Conservation (phyloP, 2,888 invertebrate genomes). For the Cataglyphis albicans region DNA sequence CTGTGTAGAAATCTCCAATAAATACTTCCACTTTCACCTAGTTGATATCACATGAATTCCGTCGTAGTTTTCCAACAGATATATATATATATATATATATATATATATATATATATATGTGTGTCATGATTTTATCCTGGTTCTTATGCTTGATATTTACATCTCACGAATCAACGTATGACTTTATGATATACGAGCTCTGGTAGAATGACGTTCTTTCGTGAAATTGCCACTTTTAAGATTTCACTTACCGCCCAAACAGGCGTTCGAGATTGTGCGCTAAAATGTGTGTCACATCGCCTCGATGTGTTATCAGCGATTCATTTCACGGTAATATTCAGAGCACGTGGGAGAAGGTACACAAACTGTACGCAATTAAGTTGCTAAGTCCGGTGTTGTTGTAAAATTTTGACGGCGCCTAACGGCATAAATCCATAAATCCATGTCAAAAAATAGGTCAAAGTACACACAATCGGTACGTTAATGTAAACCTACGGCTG, state of each 20-base stretch:
- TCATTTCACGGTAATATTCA: constrained; percentile 60
- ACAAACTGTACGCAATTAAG: constrained; percentile 67
- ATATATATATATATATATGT: too few relatives aligned
- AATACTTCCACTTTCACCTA: constrained; percentile 45
- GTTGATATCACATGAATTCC: constrained; percentile 37
- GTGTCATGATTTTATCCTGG: constrained; percentile 15
- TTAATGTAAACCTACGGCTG: constrained; percentile 29
- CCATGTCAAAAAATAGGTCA: constrained; percentile 50
- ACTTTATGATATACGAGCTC: neutral
- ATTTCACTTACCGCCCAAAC: constrained; percentile 32
- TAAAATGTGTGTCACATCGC: constrained; percentile 64
- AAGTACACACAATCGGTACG: constrained; percentile 42
- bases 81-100: neutral
- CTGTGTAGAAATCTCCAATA: constrained; percentile 9
- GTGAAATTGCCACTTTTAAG: constrained; percentile 33
- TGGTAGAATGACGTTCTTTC: constrained; percentile 20
- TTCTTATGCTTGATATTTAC: constrained; percentile 28
- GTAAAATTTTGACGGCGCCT: constrained; percentile 39
- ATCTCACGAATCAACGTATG: constrained; percentile 12
- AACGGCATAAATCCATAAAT: constrained; percentile 50
- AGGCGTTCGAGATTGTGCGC: constrained; percentile 54
- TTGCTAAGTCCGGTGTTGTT: constrained; percentile 47
- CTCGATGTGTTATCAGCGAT: constrained; percentile 62
- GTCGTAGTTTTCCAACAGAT: constrained; percentile 1
- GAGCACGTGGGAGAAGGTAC: constrained; percentile 62